phyloP scores from a whole-genome alignment of 2,797 vertebrate species.

The Macroramphosus scolopax region DNA sequence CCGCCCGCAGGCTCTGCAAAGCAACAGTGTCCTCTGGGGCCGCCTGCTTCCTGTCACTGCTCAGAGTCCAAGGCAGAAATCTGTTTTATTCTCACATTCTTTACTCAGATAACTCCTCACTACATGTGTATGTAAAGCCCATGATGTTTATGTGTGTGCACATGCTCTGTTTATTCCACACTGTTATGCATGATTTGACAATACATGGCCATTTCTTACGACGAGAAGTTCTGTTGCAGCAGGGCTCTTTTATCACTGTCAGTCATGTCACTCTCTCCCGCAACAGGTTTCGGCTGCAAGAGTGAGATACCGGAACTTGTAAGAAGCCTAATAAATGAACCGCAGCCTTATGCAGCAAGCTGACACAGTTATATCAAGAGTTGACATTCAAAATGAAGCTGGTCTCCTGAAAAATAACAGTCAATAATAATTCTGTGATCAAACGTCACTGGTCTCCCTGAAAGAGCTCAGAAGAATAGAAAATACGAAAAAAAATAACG shows the following conservation, averaged over 20 bases:
- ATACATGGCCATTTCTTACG: slow-evolving; percentile 24
- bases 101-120: too few species aligned
- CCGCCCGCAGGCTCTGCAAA: slow-evolving; percentile 41
- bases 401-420: too few species aligned
- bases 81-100: too few species aligned
- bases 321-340: slow-evolving; percentile 25
- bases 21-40: slow-evolving; percentile 35
- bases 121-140: too few species aligned
- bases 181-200: slow-evolving; percentile 33
- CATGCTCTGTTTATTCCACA: too few species aligned
- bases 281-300: slow-evolving; percentile 43
- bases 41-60: slow-evolving; percentile 29
- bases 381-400: slow-evolving; percentile 7
- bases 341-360: slow-evolving; percentile 3
- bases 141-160: too few species aligned
- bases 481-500: too few species aligned
- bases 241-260: slow-evolving; percentile 20
- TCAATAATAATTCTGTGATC: slow-evolving; percentile 13
- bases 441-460: slow-evolving; percentile 2
- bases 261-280: slow-evolving; percentile 34
- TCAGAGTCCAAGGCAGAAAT: too few species aligned
- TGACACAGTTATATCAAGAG: slow-evolving; percentile 22
- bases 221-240: slow-evolving; percentile 37
- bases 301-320: slow-evolving; percentile 50
- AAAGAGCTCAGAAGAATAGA: too few species aligned